Percentiles rank a stretch among this genome's conserved stretches.
phyloP scores from a whole-genome alignment of 2,113 vertebrate genomes.

The Lasiurus borealis region DNA sequence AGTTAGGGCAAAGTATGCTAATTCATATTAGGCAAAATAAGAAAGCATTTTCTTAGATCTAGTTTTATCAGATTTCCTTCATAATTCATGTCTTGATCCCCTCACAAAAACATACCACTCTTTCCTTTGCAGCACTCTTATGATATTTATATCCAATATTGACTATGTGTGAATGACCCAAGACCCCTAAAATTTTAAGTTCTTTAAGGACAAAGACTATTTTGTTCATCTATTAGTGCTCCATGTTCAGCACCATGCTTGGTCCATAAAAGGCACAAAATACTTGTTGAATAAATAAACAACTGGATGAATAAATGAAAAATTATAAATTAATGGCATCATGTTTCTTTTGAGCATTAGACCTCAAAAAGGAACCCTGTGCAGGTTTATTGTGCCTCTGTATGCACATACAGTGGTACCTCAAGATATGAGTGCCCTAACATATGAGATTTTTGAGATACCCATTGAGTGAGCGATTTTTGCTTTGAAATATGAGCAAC shows the following conservation, averaged over 20 bases:
- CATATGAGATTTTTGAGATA: no score
- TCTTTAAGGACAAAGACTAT: not conserved
- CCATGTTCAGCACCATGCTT: not conserved
- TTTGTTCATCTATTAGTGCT: not conserved
- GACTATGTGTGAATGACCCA: not conserved
- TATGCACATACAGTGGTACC: no score
- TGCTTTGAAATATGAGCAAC: no score
- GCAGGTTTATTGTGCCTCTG: not conserved
- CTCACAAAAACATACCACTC: not conserved
- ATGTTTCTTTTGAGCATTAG: not conserved
- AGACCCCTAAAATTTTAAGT: not conserved
- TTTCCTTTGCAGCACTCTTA: not conserved
- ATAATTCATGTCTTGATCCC: not conserved
- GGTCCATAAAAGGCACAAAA: not conserved
- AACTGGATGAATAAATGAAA: not conserved
- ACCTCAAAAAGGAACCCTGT: not conserved
- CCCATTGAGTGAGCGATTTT: no score
- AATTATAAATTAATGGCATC: not conserved
- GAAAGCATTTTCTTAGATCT: not conserved
- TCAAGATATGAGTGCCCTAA: no score
- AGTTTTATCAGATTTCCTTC: not conserved
- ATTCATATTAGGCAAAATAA: constrained; percentile 1
- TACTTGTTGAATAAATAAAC: constrained; percentile 22
- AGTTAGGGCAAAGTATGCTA: not conserved
- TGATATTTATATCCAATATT: not conserved